phyloP scores from a whole-genome alignment of 1,140 invertebrate genomes.

The Hetaerina americana region DNA sequence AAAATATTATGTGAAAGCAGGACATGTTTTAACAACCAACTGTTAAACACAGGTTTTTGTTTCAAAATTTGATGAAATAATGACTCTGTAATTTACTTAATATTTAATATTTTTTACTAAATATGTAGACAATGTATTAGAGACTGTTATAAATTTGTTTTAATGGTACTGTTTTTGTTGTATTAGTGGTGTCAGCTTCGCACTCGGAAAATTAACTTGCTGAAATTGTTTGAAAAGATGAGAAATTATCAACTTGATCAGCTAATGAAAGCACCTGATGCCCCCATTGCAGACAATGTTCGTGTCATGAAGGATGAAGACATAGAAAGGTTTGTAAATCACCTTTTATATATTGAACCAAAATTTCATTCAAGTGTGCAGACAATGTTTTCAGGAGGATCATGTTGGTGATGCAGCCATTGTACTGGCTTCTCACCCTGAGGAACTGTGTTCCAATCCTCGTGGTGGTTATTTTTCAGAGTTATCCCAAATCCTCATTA shows the following conservation, averaged over 20 bases:
- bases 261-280: slow-evolving; percentile 70
- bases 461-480: too few species aligned
- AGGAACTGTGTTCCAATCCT: too few species aligned
- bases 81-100: too few species aligned
- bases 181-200: slow-evolving; percentile 81
- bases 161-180: slow-evolving; percentile 9
- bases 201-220: slow-evolving; percentile 71
- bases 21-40: too few species aligned
- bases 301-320: slow-evolving; percentile 76
- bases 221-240: slow-evolving; percentile 83
- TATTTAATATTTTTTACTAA: slow-evolving; percentile 5
- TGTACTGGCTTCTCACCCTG: too few species aligned
- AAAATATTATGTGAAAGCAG: too few species aligned
- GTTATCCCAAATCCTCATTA: too few species aligned
- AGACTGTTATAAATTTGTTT: slow-evolving; percentile 1
- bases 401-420: too few species aligned
- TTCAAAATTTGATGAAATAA: slow-evolving; percentile 5
- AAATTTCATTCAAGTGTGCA: too few species aligned
- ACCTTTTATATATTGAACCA: too few species aligned
- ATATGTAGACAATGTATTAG: background rate
- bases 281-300: slow-evolving; percentile 67
- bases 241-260: slow-evolving; percentile 77
- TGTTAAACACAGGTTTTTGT: slow-evolving; percentile 7
- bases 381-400: too few species aligned
- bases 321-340: slow-evolving; percentile 54